These are phyloP conservation scores for Microtus montanus DNA, from an alignment of 2,113 vertebrate genomes.

Conservation along the genomic window DNA sequence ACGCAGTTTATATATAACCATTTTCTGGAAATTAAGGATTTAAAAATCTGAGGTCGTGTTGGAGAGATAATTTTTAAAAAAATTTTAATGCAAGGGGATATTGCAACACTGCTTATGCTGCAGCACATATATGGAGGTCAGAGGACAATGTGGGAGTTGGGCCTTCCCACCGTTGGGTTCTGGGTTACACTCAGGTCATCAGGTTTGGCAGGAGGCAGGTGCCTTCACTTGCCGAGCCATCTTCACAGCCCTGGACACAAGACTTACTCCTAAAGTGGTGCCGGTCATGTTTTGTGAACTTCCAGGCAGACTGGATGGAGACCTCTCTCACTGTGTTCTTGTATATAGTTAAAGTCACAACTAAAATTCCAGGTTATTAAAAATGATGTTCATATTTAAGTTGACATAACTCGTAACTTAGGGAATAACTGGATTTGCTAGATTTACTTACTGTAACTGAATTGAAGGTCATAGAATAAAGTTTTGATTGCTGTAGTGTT, in stretches of 20 bases:
- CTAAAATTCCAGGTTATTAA: constrained; percentile 7
- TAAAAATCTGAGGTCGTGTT: not conserved
- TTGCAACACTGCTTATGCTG: too few species aligned
- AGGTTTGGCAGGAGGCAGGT: not conserved
- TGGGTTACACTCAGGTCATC: not conserved
- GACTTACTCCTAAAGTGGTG: constrained; percentile 3
- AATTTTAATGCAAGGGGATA: not conserved
- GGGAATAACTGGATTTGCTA: constrained; percentile 15
- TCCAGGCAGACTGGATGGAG: not conserved
- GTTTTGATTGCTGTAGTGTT: constrained; percentile 13
- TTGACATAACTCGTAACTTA: not conserved
- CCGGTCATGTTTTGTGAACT: not conserved
- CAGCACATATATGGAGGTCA: not conserved
- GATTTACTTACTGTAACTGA: constrained; percentile 23
- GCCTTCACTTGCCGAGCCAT: not conserved
- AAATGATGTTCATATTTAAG: constrained; percentile 8
- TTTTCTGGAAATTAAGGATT: not conserved
- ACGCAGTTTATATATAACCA: not conserved
- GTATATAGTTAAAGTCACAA: constrained; percentile 16
- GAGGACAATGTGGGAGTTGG: not conserved
- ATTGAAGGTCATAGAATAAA: constrained; percentile 10
- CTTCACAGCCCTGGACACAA: not conserved
- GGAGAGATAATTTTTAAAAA: not conserved
- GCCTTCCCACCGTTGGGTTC: not conserved
- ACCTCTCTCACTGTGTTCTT: not conserved